Evolutionary conservation across 2,113 vertebrate genomes (phyloP).

Genomic region (Patagioenas fasciata): DNA sequence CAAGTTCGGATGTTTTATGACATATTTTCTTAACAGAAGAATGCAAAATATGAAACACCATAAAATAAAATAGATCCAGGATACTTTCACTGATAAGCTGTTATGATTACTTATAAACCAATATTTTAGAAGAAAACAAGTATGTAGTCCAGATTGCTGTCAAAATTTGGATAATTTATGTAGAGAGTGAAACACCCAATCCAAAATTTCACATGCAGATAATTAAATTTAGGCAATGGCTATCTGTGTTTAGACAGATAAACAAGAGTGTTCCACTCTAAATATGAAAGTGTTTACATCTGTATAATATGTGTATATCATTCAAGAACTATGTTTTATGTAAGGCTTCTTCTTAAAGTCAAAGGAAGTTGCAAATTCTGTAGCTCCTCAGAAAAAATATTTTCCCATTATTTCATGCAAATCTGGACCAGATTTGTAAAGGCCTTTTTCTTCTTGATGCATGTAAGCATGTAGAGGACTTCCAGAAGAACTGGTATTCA

Average conservation of each 20-base stretch:
- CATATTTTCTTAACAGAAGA: constrained; percentile 23
- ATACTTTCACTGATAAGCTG: constrained; percentile 29
- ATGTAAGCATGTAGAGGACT: not conserved
- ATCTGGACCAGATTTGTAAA: not conserved
- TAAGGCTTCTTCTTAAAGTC: not conserved
- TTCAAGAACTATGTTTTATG: not conserved
- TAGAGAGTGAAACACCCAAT: constrained; percentile 1
- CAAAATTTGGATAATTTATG: constrained; percentile 54
- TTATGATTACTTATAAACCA: constrained; percentile 33
- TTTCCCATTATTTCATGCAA: not conserved
- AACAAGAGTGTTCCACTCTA: not conserved
- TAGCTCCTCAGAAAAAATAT: not conserved
- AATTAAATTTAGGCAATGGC: not conserved
- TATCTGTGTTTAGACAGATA: not conserved
- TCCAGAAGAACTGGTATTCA: not conserved
- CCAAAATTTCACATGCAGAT: not conserved
- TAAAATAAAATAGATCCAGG: constrained; percentile 39
- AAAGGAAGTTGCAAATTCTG: not conserved
- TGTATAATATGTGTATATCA: not conserved
- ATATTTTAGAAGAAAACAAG: constrained; percentile 48
- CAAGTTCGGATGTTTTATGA: constrained; percentile 39
- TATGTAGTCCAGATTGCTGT: constrained; percentile 53
- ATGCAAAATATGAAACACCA: constrained; percentile 8
- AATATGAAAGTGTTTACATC: not conserved
- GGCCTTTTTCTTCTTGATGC: not conserved